These are phyloP conservation scores for Uria aalge DNA, from an alignment of 2,113 vertebrate species.

Conservation along the genomic window DNA sequence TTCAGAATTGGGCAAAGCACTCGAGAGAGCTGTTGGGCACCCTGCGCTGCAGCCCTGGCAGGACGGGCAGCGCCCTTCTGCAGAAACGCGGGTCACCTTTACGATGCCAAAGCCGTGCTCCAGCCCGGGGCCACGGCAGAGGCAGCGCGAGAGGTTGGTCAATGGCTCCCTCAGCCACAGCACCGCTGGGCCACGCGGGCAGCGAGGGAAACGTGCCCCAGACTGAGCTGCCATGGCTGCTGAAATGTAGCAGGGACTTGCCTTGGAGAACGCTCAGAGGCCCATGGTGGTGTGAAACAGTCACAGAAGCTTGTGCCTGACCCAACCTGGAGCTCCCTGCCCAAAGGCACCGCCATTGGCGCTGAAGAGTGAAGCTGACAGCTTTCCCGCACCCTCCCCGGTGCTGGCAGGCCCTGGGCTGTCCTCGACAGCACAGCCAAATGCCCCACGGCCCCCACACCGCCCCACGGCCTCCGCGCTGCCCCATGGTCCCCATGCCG, in stretches of 20 bases:
- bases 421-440: too few relatives aligned
- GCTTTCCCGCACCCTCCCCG: fast-evolving
- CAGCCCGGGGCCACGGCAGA: fast-evolving
- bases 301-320: background rate
- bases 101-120: fast-evolving
- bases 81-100: fast-evolving
- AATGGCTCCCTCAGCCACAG: background rate
- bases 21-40: background rate
- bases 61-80: background rate
- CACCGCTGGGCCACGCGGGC: background rate
- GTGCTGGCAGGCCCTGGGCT: background rate
- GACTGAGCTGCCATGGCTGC: background rate
- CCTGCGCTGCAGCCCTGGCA: background rate
- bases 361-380: fast-evolving
- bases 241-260: fast-evolving
- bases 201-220: fast-evolving
- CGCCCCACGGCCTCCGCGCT: background rate
- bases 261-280: background rate
- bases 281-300: background rate
- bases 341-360: background rate
- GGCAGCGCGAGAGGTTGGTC: fast-evolving
- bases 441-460: background rate
- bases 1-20: background rate
- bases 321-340: background rate
- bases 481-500: fast-evolving